Base-by-base conservation (phyloP, 2,113 vertebrate genomes). In the Esox niger region DNA sequence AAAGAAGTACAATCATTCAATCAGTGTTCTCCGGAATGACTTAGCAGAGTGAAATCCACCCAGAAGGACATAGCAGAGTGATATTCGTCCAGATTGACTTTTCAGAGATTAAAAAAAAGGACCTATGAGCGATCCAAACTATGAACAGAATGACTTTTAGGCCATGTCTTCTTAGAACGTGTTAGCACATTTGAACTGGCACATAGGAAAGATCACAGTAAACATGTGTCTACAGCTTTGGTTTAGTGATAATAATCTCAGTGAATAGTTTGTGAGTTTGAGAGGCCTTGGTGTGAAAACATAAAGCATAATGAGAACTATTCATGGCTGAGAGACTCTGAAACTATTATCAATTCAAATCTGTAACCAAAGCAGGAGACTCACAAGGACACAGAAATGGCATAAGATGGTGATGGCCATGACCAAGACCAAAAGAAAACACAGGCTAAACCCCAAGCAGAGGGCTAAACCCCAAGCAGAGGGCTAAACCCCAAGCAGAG, bases 321-420 rank as follows among this genome's bases (percentile, higher is more conserved):
- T 46, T 1, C 30, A 61, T 35, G 4, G n/a, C 21, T 17, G n/a
- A 52, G 47, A 21, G 47, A 4, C 47, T 23, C 8, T 9, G 17
- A 52, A 64, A 29, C 35, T 43, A 2, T 46, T 8, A 3, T 64
- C 21, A 4, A 43, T 49, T 64, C 10, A 64, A 30, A 29, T 11
- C 26, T 52, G 20, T 52, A 10, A 15, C 13, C 27, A 59, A 64
- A 64, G 70, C 59, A 52, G 29, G 35, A 27, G 55, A 20, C 29
- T 55, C 52, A 63, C 25, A 69, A 43, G 60, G 66, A 63, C 58
- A 59, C 61, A 32, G 30, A 52, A 21, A 43, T 29, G 29, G 4
- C 43, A 25, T 5, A 38, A 61, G 11, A 62, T 43, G 47, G 31
- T 35, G 47, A 17, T 2, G 2, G 60, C 29, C 32, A 1, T 27